These are phyloP conservation scores for Hanleya hanleyi DNA, from an alignment of 2,888 invertebrate genomes.

Conservation along the genomic window DNA sequence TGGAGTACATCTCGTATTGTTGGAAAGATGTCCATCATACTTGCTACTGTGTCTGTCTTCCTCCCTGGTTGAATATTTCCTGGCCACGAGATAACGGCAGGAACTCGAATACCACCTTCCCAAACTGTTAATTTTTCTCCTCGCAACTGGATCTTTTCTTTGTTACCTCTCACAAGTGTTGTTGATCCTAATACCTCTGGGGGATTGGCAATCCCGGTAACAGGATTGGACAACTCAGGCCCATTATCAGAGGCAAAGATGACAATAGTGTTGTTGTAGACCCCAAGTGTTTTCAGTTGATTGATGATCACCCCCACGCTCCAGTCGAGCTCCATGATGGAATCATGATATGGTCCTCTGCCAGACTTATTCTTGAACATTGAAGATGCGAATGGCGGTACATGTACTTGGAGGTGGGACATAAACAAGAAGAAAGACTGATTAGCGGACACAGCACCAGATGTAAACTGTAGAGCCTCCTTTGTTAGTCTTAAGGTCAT, in stretches of 20 bases:
- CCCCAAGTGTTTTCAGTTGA: slow-evolving; percentile 15
- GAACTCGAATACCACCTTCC: slow-evolving; percentile 34
- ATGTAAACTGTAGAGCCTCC: slow-evolving; percentile 19
- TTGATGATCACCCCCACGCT: slow-evolving; percentile 30
- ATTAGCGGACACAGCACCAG: slow-evolving; percentile 8
- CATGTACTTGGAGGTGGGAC: slow-evolving; percentile 25
- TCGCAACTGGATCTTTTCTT: background rate
- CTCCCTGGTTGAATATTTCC: slow-evolving; percentile 10
- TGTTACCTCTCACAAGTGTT: no score
- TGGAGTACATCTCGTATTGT: slow-evolving; percentile 20
- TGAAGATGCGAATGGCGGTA: slow-evolving; percentile 21
- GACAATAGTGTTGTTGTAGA: slow-evolving; percentile 22
- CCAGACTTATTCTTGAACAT: slow-evolving; percentile 22
- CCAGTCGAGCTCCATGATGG: slow-evolving; percentile 33
- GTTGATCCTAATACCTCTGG: background rate
- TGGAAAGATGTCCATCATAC: slow-evolving; percentile 30
- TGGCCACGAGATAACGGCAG: slow-evolving; percentile 25
- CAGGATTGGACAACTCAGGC: slow-evolving; percentile 20
- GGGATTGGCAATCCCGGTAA: background rate
- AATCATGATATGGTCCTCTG: slow-evolving; percentile 25
- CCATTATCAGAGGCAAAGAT: slow-evolving; percentile 36
- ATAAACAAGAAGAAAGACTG: slow-evolving; percentile 29
- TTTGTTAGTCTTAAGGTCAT: slow-evolving; percentile 23
- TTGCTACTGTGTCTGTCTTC: slow-evolving; percentile 18
- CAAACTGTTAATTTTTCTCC: slow-evolving; percentile 26